Conservation (phyloP, 2,113 vertebrate genomes). For the Columbina picui region DNA sequence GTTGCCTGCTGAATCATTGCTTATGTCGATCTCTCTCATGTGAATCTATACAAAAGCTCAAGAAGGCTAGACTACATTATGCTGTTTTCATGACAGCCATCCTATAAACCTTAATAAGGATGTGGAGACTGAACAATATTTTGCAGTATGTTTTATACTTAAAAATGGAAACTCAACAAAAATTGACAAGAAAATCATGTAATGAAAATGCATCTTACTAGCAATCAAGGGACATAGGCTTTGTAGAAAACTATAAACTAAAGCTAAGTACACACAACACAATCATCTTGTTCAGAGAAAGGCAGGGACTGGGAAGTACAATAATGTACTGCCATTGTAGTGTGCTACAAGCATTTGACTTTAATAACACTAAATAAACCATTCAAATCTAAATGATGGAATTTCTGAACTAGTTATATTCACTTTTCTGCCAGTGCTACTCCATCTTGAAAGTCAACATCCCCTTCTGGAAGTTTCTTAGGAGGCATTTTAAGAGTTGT, state of each 20-base stretch:
- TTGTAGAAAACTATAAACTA: neutral
- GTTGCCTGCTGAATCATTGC: neutral
- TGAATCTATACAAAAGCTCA: neutral
- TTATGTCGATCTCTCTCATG: neutral
- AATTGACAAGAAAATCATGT: neutral
- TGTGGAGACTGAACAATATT: neutral
- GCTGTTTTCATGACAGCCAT: neutral
- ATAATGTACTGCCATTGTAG: neutral
- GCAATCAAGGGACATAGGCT: neutral
- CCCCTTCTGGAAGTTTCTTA: neutral
- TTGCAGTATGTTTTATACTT: neutral
- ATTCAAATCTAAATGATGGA: neutral
- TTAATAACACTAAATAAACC: neutral
- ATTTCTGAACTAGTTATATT: neutral
- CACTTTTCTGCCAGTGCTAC: neutral
- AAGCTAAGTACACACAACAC: neutral
- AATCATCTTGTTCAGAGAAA: neutral
- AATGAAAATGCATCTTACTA: neutral
- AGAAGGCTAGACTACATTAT: neutral
- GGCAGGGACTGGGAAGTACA: accelerated
- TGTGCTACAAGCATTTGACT: neutral
- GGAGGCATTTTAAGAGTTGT: neutral
- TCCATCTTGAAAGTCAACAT: neutral
- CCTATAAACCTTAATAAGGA: neutral
- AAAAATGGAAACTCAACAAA: neutral